Base-by-base conservation (phyloP, 2,888 invertebrate genomes). In the Flabesymbios commensalis region DNA sequence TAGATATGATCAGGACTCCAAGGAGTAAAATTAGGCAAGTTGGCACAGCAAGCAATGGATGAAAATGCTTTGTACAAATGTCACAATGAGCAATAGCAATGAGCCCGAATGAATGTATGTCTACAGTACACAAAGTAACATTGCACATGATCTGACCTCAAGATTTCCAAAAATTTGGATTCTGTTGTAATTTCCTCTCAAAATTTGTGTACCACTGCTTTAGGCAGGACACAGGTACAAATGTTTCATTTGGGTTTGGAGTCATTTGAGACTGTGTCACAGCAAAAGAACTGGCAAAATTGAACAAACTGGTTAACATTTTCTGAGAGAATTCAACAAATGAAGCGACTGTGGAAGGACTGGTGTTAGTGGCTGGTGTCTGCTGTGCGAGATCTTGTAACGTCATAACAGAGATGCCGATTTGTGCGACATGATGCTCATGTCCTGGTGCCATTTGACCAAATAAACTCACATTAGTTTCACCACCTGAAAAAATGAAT, bases 171-270 rank as follows among this genome's bases (percentile, higher is more conserved):
- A 96, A 97, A 79, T 94, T 90, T 1, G 96, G 96, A 85, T 95
- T 94, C 68, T 91, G 90, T 71, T 90, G 88, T 66, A 97, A 84
- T 72, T 94, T 86, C 73, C 96, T 85, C 78, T 93, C 90, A 78
- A 98, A 98, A 79, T 90, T 96, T 68, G 90, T 89, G 78, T 92
- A 98, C 98, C 98, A 99, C 31, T 89, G 90, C 79, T 94, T 92
- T 39, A 98, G 86, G 0, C 90, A 90, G 59, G 89, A 90, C 32
- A 95, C 84, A 0, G 97, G 97, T 55, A 98, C 90, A 83, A 90
- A 94, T 7, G 89, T 89, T 68, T 93, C 91, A 0, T 87, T 87
- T 0, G 91, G 90, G 68, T 90, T 90, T 0, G 90, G 88, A 0
- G 88, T 85, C 88, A 93, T 91, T 78, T 93, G 90, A 0, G 88